phyloP scores from a whole-genome alignment of 2,888 invertebrate species.

The Nineta flava region DNA sequence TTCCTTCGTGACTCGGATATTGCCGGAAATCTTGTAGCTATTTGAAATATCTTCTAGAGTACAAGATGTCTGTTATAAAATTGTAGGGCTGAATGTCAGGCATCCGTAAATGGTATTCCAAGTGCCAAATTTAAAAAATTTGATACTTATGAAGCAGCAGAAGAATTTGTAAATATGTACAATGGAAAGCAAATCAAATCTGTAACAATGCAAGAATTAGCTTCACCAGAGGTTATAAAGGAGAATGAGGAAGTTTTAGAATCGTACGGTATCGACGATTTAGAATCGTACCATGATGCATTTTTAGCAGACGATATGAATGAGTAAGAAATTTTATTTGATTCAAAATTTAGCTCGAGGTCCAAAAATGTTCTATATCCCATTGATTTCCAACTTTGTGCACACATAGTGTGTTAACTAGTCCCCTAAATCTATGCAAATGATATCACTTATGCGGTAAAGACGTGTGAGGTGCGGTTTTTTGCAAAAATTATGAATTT shows the following conservation, averaged over 20 bases:
- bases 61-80: too few species aligned
- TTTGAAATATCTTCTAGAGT: too few species aligned
- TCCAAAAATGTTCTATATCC: background rate
- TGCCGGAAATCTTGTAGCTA: too few species aligned
- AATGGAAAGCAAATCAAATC: background rate
- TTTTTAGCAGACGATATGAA: background rate
- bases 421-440: too few species aligned
- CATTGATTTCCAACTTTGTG: too few species aligned
- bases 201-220: background rate
- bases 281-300: background rate
- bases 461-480: too few species aligned
- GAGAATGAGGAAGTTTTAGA: background rate
- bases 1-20: too few species aligned
- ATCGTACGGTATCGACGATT: background rate
- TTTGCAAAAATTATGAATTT: too few species aligned
- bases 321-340: background rate
- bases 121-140: conserved; percentile 6
- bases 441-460: too few species aligned
- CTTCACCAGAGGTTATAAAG: background rate
- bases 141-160: background rate
- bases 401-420: too few species aligned
- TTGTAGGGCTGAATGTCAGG: conserved; percentile 4
- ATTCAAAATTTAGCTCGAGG: background rate
- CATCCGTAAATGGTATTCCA: background rate
- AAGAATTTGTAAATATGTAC: conserved; percentile 4